Percentiles rank a stretch among this genome's conserved stretches.
phyloP scores from a whole-genome alignment of 2,113 vertebrate species.

The Pedetes capensis region DNA sequence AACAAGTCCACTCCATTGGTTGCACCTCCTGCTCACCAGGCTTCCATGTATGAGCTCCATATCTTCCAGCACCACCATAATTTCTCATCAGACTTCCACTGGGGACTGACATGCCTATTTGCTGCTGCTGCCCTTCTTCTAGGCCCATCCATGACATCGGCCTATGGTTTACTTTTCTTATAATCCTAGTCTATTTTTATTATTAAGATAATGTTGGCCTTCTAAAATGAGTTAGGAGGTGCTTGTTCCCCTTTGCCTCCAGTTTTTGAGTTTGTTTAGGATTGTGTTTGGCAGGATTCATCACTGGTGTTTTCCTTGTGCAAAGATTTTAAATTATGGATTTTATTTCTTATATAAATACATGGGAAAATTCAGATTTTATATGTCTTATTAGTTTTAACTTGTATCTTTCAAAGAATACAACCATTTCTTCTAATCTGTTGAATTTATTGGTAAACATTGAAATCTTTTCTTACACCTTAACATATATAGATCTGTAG shows the following conservation, averaged over 20 bases:
- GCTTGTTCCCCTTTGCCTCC: background rate
- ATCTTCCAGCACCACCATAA: background rate
- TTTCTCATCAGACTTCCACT: background rate
- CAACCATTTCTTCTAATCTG: background rate
- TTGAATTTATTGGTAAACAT: background rate
- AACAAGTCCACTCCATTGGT: background rate
- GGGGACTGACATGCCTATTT: background rate
- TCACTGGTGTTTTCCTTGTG: background rate
- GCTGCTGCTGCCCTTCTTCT: background rate
- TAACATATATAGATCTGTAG: background rate
- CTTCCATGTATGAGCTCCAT: rapidly evolving
- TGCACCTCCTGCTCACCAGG: background rate
- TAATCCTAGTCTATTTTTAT: background rate
- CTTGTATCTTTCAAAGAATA: background rate
- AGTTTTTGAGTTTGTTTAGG: background rate
- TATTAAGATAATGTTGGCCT: background rate
- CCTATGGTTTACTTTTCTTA: background rate
- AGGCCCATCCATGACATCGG: background rate
- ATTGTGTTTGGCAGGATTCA: background rate
- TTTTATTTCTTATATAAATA: constrained; percentile 16
- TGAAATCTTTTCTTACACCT: background rate
- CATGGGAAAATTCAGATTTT: background rate
- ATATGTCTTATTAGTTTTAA: background rate
- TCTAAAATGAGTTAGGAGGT: background rate
- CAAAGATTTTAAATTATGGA: background rate